Evolutionary conservation across 2,113 vertebrate species (phyloP).

Genomic region (Tragelaphus strepsiceros): DNA sequence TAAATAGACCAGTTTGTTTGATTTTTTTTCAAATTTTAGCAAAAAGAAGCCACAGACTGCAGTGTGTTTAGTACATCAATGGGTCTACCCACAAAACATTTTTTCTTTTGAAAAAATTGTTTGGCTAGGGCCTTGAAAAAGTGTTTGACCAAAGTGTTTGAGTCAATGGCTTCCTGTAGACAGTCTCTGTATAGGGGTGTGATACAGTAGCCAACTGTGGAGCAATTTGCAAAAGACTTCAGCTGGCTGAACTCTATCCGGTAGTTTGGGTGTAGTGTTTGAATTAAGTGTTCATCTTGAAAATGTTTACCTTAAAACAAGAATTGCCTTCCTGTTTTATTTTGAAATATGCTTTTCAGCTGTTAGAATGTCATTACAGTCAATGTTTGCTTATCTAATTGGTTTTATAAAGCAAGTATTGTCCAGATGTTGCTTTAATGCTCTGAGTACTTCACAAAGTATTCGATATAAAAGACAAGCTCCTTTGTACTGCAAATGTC

Average conservation of each 20-base stretch:
- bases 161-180: slow-evolving; percentile 30
- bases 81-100: not conserved
- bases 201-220: not conserved
- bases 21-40: slow-evolving; percentile 33
- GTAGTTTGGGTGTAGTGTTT: not conserved
- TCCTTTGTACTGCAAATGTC: slow-evolving; percentile 37
- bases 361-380: slow-evolving; percentile 6
- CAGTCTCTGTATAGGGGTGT: not conserved
- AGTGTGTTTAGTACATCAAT: not conserved
- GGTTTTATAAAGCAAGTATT: slow-evolving; percentile 55
- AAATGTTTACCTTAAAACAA: slow-evolving; percentile 59
- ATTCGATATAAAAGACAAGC: slow-evolving; percentile 15
- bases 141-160: slow-evolving; percentile 10
- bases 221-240: not conserved
- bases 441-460: not conserved
- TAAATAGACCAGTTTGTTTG: slow-evolving; percentile 29
- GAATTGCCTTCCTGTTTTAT: slow-evolving; percentile 44
- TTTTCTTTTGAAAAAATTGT: not conserved
- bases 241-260: not conserved
- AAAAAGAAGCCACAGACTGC: slow-evolving; percentile 1
- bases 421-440: slow-evolving; percentile 14
- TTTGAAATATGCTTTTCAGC: slow-evolving; percentile 54
- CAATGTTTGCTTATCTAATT: slow-evolving; percentile 50
- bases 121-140: not conserved
- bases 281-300: slow-evolving; percentile 35